Conservation (phyloP, 2,113 vertebrate species). For the Lagopus leucura region DNA sequence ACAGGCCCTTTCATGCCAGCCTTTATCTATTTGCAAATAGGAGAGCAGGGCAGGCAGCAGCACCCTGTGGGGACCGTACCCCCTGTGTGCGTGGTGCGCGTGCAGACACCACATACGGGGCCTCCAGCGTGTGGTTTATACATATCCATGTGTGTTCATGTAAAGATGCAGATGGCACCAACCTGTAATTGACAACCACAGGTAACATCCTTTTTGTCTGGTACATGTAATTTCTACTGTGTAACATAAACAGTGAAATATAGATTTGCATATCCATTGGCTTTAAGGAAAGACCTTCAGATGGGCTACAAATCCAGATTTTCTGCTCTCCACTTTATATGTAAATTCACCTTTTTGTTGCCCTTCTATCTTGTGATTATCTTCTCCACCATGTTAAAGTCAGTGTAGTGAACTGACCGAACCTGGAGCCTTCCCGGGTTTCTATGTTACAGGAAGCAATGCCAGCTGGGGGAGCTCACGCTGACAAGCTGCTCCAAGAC, state of each 20-base stretch:
- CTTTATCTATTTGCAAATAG: slow-evolving; percentile 42
- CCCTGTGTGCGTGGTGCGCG: neutral
- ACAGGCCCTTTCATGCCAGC: slow-evolving; percentile 50
- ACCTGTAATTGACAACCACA: neutral
- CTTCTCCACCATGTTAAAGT: neutral
- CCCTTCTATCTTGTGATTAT: neutral
- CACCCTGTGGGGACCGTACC: neutral
- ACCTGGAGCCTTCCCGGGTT: neutral
- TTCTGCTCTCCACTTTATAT: neutral
- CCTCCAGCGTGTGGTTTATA: neutral
- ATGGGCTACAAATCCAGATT: neutral
- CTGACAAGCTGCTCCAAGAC: neutral
- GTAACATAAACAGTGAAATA: neutral
- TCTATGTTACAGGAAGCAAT: neutral
- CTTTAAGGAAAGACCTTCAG: neutral
- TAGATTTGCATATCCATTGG: neutral
- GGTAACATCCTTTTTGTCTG: neutral
- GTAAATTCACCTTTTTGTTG: neutral
- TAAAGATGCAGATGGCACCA: neutral
- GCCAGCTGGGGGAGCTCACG: neutral
- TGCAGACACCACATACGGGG: neutral
- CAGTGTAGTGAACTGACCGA: neutral
- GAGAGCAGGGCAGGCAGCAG: neutral
- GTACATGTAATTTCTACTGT: neutral
- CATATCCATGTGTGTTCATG: neutral